Conservation (phyloP, 30 jellyfish, hydroid and myxozoan species). For the Phacellophora camtschatica region DNA sequence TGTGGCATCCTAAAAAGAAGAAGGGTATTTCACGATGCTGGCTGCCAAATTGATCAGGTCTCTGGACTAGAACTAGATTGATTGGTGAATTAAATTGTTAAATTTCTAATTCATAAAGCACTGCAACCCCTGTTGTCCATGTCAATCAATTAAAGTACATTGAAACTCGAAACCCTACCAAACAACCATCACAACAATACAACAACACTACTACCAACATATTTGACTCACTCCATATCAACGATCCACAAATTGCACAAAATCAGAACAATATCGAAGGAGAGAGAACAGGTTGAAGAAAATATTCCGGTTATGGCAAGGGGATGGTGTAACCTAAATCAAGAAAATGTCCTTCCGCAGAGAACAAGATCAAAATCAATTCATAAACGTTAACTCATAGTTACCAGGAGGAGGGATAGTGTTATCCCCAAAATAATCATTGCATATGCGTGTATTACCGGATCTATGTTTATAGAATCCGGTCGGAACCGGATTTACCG, state of each 20-base stretch:
- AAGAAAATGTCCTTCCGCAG: not conserved
- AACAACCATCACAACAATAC: not conserved
- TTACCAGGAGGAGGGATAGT: not conserved
- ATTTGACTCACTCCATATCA: too few species aligned
- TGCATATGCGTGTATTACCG: not conserved
- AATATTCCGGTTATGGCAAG: not conserved
- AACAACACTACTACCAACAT: not conserved
- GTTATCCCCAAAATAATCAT: not conserved
- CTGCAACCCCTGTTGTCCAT: not conserved
- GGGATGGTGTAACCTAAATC: not conserved
- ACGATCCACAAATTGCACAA: too few species aligned
- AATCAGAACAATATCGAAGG: not conserved
- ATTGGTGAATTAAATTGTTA: constrained; percentile 11
- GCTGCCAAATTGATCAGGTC: constrained; percentile 9
- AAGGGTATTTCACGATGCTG: constrained; percentile 29
- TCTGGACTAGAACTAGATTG: constrained; percentile 8
- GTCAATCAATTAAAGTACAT: constrained; percentile 2
- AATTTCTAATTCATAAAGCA: not conserved
- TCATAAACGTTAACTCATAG: not conserved
- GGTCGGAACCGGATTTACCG: not conserved
- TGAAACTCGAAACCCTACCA: not conserved
- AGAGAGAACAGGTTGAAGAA: not conserved
- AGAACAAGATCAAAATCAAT: not conserved
- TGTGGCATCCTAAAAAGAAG: constrained; percentile 25
- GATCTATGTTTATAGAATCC: not conserved